phyloP scores from a whole-genome alignment of 2,797 vertebrate genomes.

The Hapalemur alaotrensis region DNA sequence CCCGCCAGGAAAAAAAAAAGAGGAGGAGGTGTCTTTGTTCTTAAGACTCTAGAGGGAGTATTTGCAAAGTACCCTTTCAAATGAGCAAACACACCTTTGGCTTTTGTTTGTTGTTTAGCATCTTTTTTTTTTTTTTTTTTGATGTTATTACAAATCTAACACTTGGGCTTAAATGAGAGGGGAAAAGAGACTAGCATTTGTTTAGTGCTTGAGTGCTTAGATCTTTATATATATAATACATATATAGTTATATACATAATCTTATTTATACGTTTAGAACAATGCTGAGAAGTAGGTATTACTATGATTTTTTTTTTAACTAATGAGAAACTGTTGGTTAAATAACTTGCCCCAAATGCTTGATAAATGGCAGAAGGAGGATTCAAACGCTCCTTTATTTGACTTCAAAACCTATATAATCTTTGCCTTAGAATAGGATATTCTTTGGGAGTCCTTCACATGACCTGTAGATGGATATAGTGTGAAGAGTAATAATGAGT shows the following conservation, averaged over 20 bases:
- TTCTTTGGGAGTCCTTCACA: not conserved
- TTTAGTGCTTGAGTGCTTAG: not conserved
- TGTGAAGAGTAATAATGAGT: not conserved
- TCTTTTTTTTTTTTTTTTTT: not conserved
- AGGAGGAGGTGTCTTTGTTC: not conserved
- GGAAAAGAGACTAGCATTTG: not conserved
- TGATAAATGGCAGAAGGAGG: not conserved
- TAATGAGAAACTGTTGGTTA: not conserved
- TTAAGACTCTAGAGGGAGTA: not conserved
- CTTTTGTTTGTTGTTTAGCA: conserved; percentile 19
- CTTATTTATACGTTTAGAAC: conserved; percentile 39
- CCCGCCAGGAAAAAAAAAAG: not conserved
- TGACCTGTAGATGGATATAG: not conserved
- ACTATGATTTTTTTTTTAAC: not conserved
- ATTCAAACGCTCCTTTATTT: conserved; percentile 11
- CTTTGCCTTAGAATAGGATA: not conserved
- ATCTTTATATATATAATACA: not conserved
- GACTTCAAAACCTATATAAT: not conserved
- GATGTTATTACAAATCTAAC: conserved; percentile 7
- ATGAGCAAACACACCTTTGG: not conserved
- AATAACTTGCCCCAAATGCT: conserved; percentile 18
- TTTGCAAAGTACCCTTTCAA: not conserved
- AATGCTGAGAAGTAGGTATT: not conserved
- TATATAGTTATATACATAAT: not conserved
- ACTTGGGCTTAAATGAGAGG: conserved; percentile 17